Percentiles rank a stretch among this genome's conserved stretches.
Evolutionary conservation across 2,888 invertebrate species (phyloP).

Genomic region (Gerris lacustris): DNA sequence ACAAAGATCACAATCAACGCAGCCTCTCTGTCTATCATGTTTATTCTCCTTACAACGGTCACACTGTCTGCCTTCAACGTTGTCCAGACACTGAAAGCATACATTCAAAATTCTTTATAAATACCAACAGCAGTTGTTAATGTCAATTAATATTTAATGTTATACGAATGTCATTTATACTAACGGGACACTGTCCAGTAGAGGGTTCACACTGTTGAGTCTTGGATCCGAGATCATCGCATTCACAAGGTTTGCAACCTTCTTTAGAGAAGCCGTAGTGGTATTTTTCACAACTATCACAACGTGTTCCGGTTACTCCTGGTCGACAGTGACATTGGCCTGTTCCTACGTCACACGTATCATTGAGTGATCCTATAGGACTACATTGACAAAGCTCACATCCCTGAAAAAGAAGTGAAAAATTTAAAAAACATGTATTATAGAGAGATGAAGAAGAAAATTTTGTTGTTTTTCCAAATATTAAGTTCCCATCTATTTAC

Average conservation of each 20-base stretch:
- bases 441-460: too few relatives aligned
- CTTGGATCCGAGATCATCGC: conserved; percentile 77
- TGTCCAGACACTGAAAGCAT: conserved; percentile 46
- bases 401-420: conserved; percentile 39
- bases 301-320: conserved; percentile 63
- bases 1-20: conserved; percentile 84
- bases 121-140: too few relatives aligned
- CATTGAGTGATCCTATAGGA: conserved; percentile 60
- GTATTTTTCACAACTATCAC: conserved; percentile 44
- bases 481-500: background rate
- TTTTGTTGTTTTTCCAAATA: too few relatives aligned
- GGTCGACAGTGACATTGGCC: conserved; percentile 85
- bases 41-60: conserved; percentile 96
- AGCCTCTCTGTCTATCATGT: conserved; percentile 76
- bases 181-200: conserved; percentile 69
- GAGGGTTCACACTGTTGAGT: conserved; percentile 73
- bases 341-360: conserved; percentile 55
- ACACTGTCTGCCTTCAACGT: conserved; percentile 86
- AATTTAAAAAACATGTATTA: conserved; percentile 10
- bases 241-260: conserved; percentile 75
- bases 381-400: conserved; percentile 85
- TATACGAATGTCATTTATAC: conserved; percentile 24
- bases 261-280: conserved; percentile 71
- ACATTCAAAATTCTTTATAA: background rate
- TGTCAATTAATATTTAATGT: too few relatives aligned